These are phyloP conservation scores for Dendrolimus kikuchii DNA, from an alignment of 1,140 invertebrate species.

Conservation along the genomic window DNA sequence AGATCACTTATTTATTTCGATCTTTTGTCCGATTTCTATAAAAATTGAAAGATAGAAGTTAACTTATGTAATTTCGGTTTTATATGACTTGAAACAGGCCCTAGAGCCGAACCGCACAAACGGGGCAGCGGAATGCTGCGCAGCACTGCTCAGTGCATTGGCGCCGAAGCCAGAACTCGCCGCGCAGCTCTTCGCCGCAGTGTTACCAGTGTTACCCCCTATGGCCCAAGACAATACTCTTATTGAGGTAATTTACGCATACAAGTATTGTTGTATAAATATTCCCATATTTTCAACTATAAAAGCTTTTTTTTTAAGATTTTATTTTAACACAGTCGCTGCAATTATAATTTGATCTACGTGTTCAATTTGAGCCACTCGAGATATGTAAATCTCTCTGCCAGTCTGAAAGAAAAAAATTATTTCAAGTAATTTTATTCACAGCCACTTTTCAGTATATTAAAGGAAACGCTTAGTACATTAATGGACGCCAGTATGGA, in stretches of 20 bases:
- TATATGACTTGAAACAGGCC: constrained; percentile 7
- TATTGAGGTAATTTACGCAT: constrained; percentile 26
- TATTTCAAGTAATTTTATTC: constrained; percentile 28
- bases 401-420: not conserved
- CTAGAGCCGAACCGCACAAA: constrained; percentile 10
- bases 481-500: constrained; percentile 78
- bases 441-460: constrained; percentile 79
- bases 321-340: no score
- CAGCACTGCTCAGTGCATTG: constrained; percentile 41
- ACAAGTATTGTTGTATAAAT: not conserved
- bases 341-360: no score
- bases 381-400: no score
- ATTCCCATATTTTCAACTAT: no score
- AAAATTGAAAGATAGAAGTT: no score
- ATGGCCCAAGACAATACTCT: constrained; percentile 26
- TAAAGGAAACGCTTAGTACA: constrained; percentile 80
- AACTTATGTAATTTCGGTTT: no score
- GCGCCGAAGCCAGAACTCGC: constrained; percentile 27
- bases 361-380: no score
- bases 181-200: constrained; percentile 25
- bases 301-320: no score
- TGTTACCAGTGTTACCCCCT: constrained; percentile 38
- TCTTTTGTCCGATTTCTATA: no score
- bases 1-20: no score
- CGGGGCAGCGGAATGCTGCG: constrained; percentile 35